Evolutionary conservation across 2,113 vertebrate genomes (phyloP).

Genomic region (Electrona antarctica): DNA sequence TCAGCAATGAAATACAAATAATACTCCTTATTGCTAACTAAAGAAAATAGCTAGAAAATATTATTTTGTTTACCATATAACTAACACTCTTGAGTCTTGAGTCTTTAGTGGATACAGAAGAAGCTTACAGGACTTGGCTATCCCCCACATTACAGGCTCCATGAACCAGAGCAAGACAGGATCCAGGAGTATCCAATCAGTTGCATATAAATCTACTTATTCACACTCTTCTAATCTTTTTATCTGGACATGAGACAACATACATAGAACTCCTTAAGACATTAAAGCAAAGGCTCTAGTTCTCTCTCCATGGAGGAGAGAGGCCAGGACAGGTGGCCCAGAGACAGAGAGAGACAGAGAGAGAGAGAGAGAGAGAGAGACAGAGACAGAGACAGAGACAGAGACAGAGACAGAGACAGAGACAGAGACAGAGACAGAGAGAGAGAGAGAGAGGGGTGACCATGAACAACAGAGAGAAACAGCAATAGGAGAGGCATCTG

Average conservation of each 20-base stretch:
- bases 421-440: background rate
- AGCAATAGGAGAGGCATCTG: background rate
- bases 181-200: constrained; percentile 25
- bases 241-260: constrained; percentile 1
- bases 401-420: background rate
- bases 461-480: background rate
- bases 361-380: background rate
- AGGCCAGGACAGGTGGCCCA: background rate
- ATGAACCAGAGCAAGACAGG: background rate
- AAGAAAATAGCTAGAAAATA: too few relatives aligned
- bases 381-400: background rate
- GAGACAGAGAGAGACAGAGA: background rate
- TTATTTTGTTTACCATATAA: too few relatives aligned
- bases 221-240: constrained; percentile 15
- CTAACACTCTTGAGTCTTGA: background rate
- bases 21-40: too few relatives aligned
- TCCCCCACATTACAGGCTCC: background rate
- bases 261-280: background rate
- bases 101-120: background rate
- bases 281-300: background rate
- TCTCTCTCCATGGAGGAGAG: background rate
- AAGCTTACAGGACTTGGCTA: too few relatives aligned
- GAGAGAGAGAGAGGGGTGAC: background rate
- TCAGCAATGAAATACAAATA: too few relatives aligned
- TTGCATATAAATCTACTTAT: constrained; percentile 11